Conservation (phyloP, 1,140 invertebrate genomes). For the Andricus grossulariae region DNA sequence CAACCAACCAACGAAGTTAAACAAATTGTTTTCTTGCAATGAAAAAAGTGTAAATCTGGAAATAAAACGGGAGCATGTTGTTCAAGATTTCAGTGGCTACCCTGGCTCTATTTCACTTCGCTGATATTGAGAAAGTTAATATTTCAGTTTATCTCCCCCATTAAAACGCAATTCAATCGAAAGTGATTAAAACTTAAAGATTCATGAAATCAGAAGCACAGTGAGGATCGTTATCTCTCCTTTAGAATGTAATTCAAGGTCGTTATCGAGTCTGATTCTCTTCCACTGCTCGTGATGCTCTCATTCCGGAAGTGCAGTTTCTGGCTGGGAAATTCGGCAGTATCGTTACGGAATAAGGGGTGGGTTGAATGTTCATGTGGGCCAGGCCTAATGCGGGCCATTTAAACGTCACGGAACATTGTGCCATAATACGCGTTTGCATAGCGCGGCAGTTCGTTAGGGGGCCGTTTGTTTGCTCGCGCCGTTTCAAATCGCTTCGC, state of each 20-base stretch:
- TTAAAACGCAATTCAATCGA: too few species aligned
- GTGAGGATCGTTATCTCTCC: not conserved
- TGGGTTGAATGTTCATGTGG: slow-evolving; percentile 26
- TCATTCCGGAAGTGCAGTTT: slow-evolving; percentile 24
- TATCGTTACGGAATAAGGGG: not conserved
- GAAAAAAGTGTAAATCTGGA: too few species aligned
- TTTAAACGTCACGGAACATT: slow-evolving; percentile 70
- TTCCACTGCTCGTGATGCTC: slow-evolving; percentile 14
- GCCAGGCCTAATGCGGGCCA: slow-evolving; percentile 63
- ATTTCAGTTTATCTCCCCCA: too few species aligned
- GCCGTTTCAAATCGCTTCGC: slow-evolving; percentile 52
- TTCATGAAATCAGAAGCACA: not conserved
- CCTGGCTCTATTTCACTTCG: too few species aligned
- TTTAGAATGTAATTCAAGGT: slow-evolving; percentile 35
- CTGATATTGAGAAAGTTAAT: too few species aligned
- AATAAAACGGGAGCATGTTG: too few species aligned
- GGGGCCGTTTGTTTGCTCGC: slow-evolving; percentile 65
- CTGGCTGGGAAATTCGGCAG: slow-evolving; percentile 20
- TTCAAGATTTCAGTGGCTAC: too few species aligned
- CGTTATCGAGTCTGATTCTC: slow-evolving; percentile 21
- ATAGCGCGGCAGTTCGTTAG: slow-evolving; percentile 68
- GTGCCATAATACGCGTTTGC: slow-evolving; percentile 66
- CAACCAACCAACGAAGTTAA: too few species aligned
- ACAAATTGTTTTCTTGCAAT: too few species aligned
- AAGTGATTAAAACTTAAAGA: not conserved